phyloP scores from a whole-genome alignment of 2,888 invertebrate genomes.

The Archips crataeganus region DNA sequence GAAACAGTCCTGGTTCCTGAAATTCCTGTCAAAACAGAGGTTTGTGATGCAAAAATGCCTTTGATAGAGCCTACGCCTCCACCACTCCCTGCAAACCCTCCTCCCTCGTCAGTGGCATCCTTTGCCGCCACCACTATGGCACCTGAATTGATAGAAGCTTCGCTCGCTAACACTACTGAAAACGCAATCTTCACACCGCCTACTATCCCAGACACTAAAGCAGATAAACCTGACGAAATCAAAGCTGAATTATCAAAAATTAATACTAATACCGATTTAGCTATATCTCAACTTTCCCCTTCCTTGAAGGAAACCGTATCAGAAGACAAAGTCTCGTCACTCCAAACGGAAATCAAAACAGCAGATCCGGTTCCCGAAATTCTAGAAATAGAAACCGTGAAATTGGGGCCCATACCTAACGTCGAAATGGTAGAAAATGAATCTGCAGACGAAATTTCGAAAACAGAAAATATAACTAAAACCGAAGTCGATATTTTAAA shows the following conservation, averaged over 20 bases:
- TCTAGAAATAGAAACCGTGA: slow-evolving; percentile 12
- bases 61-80: slow-evolving; percentile 89
- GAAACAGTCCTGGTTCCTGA: slow-evolving; percentile 74
- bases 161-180: slow-evolving; percentile 75
- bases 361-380: neutral
- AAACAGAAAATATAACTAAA: slow-evolving; percentile 3
- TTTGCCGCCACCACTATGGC: slow-evolving; percentile 90
- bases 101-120: slow-evolving; percentile 91
- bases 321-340: slow-evolving; percentile 16
- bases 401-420: neutral
- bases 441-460: neutral
- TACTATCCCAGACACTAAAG: slow-evolving; percentile 59
- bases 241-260: slow-evolving; percentile 22
- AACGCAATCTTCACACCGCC: slow-evolving; percentile 63
- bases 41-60: slow-evolving; percentile 86
- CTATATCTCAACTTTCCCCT: slow-evolving; percentile 39
- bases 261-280: slow-evolving; percentile 34
- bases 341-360: slow-evolving; percentile 13
- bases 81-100: slow-evolving; percentile 90
- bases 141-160: slow-evolving; percentile 78
- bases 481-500: neutral
- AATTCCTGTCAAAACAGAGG: slow-evolving; percentile 81
- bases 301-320: slow-evolving; percentile 37
- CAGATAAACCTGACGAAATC: slow-evolving; percentile 46
- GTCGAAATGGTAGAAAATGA: neutral